Evolutionary conservation across 2,113 vertebrate species (phyloP).

Genomic region (Argyrosomus japonicus): DNA sequence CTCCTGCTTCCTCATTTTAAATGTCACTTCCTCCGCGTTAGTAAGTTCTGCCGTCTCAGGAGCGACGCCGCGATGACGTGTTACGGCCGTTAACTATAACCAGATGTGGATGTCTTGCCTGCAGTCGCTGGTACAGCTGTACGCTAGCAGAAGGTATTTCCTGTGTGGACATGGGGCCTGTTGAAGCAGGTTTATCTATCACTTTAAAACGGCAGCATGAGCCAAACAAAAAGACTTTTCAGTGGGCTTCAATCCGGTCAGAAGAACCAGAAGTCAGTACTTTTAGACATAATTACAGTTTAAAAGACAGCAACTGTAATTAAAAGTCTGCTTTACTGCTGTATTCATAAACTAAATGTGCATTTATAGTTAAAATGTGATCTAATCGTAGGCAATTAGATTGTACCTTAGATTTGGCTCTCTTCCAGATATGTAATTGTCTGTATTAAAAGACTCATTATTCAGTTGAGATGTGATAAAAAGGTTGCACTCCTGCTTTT

Average conservation of each 20-base stretch:
- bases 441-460: neutral
- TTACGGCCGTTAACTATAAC: slow-evolving; percentile 56
- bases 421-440: neutral
- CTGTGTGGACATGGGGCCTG: neutral
- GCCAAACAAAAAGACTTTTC: neutral
- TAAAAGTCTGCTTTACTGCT: neutral
- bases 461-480: neutral
- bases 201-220: neutral
- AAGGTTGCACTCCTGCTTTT: neutral
- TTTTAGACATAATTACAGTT: neutral
- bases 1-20: slow-evolving; percentile 71
- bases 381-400: neutral
- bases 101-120: slow-evolving; percentile 69
- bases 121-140: slow-evolving; percentile 19
- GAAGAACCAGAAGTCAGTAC: neutral
- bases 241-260: too few species aligned
- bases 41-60: slow-evolving; percentile 36
- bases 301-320: neutral
- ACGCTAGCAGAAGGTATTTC: slow-evolving; percentile 4
- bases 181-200: slow-evolving; percentile 6
- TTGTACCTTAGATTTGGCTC: too few species aligned
- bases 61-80: slow-evolving; percentile 29
- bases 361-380: too few species aligned
- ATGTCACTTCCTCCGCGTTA: slow-evolving; percentile 74
- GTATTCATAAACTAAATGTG: neutral